Base-by-base conservation (phyloP, 2,797 vertebrate species). In the Pagetopsis macropterus region DNA sequence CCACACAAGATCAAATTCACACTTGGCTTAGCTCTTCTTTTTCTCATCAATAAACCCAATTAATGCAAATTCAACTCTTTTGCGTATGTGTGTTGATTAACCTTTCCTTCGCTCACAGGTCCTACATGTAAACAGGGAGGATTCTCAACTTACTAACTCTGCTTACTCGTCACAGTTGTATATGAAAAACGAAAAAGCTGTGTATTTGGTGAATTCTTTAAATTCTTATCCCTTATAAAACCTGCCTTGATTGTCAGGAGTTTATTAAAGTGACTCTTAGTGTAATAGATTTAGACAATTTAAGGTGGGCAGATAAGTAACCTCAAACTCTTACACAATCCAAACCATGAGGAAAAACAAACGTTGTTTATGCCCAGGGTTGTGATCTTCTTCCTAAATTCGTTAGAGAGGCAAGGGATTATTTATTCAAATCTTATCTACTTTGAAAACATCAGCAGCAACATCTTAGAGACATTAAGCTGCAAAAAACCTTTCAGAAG, bases 401-500 rank as follows among this genome's bases (percentile, higher is more conserved):
- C 78, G 81, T 70, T 40, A 62, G 54, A 80, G 59, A 81, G 64
- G 66, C 70, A 40, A 70, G 69, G 82, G 83, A 90, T 91, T 91
- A 88, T 88, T 91, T 87, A 84, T 91, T 87, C 79, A 86, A 89
- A 91, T 89, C 69, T 21, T 77, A 79, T 75, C 79, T 78, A 78
- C 87, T 90, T 84, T 89, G 79, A 83, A 89, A 89, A 91, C 82
- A 87, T 88, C 82, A 89, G 84, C 84, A 87, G 74, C 72, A 75
- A 69, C 56, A 68, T 79, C 76, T 87, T 52, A 73, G 67, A 82
- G 78, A 90, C 80, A 83, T 85, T 86, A 83, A 87, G 76, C 80
- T 75, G 19, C 15, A 60, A 72, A 72, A 89, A 84, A 72, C 65
- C 75, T 51, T 76, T 76, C 81, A 71, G 76, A 74, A 44, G 72